A percentile compares a stretch with the other conserved stretches of the same genome.
Evolutionary conservation across 2,113 vertebrate species (phyloP).

Genomic region (Phalacrocorax carbo): DNA sequence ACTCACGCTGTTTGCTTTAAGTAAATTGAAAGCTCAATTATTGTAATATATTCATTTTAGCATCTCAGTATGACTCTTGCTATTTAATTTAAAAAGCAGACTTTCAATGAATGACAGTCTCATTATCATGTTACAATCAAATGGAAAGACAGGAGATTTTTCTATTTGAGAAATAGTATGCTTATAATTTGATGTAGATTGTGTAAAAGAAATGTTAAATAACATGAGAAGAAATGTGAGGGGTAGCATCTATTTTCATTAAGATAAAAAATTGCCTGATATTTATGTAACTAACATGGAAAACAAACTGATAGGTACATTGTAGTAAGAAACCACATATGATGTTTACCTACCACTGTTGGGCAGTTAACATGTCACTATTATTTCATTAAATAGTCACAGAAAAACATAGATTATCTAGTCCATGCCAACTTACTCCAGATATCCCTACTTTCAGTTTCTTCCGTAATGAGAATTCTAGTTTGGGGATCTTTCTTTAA

Average conservation of each 20-base stretch:
- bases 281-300: background rate
- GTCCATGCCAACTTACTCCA: background rate
- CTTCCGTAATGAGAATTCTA: background rate
- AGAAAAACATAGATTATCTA: background rate
- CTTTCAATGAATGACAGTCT: background rate
- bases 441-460: background rate
- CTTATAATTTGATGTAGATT: background rate
- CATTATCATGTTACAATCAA: background rate
- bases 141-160: background rate
- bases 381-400: background rate
- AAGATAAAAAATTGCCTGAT: background rate
- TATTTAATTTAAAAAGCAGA: background rate
- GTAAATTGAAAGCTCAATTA: background rate
- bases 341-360: background rate
- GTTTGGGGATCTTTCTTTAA: background rate
- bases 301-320: background rate
- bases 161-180: background rate
- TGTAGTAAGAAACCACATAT: background rate
- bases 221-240: background rate
- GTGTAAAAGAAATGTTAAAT: background rate
- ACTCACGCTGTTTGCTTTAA: background rate
- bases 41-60: background rate
- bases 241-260: background rate
- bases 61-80: background rate
- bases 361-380: background rate